A percentile compares a stretch with the other conserved stretches of the same genome.
phyloP scores from a whole-genome alignment of 2,797 vertebrate species.

The Hippoglossus hippoglossus region DNA sequence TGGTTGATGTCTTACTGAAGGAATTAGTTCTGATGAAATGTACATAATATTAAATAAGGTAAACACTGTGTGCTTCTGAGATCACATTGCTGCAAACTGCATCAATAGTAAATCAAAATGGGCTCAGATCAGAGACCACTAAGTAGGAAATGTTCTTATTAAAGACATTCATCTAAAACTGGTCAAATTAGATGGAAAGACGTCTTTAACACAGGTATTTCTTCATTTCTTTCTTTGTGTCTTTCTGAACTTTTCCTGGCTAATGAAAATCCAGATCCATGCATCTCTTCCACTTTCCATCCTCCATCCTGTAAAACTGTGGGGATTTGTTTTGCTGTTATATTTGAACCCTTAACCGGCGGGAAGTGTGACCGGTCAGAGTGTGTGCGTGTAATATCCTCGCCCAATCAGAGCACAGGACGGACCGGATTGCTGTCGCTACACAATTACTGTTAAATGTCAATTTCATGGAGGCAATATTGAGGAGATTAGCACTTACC shows the following conservation, averaged over 20 bases:
- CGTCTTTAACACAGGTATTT: neutral
- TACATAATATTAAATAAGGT: neutral
- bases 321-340: conserved; percentile 53
- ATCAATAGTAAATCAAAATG: neutral
- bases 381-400: conserved; percentile 68
- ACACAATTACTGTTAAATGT: conserved; percentile 95
- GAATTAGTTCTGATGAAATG: no score
- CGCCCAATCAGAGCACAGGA: conserved; percentile 81
- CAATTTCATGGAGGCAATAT: conserved; percentile 92
- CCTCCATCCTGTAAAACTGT: conserved; percentile 37
- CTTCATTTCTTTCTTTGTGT: neutral
- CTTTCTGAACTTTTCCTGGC: conserved; percentile 9
- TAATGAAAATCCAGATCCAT: conserved; percentile 29
- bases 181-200: neutral
- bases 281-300: conserved; percentile 18
- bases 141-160: no score
- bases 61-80: no score
- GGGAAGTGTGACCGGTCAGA: conserved; percentile 67
- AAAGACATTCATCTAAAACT: neutral
- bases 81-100: neutral
- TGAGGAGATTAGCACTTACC: conserved; percentile 86
- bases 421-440: conserved; percentile 83
- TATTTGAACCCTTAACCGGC: conserved; percentile 79
- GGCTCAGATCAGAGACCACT: neutral
- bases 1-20: neutral